Evolutionary conservation across 2,888 invertebrate species (phyloP).

Genomic region (Hofmannophila pseudospretella): DNA sequence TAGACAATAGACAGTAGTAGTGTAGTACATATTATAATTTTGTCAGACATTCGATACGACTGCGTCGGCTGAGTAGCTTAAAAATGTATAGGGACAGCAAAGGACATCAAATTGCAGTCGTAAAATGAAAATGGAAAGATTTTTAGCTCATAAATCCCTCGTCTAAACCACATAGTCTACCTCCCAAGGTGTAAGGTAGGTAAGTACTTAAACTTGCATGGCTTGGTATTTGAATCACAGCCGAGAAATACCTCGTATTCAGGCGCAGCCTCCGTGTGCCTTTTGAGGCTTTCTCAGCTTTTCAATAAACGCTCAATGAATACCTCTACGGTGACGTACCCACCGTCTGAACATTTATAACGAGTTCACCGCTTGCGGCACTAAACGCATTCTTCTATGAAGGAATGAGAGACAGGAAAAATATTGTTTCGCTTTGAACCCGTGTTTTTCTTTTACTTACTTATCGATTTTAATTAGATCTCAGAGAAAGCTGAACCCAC

Average conservation of each 20-base stretch:
- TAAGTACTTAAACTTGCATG: conserved; percentile 4
- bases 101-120: too few relatives aligned
- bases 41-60: too few relatives aligned
- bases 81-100: too few relatives aligned
- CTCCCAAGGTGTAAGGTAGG: not conserved
- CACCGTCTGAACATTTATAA: conserved; percentile 20
- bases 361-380: not conserved
- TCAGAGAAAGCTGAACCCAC: not conserved
- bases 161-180: too few relatives aligned
- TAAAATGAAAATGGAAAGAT: too few relatives aligned
- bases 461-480: not conserved
- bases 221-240: conserved; percentile 20
- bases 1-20: too few relatives aligned
- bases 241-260: conserved; percentile 27
- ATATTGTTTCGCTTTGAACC: not conserved
- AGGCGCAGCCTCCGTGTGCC: conserved; percentile 39
- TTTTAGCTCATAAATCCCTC: too few relatives aligned
- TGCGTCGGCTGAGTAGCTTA: too few relatives aligned
- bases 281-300: conserved; percentile 51
- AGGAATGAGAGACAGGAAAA: conserved; percentile 1
- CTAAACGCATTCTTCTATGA: conserved; percentile 13
- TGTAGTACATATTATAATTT: not conserved
- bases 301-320: conserved; percentile 62
- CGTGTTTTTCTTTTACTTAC: not conserved
- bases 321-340: conserved; percentile 32